Evolutionary conservation across 2,888 invertebrate genomes (phyloP).

Genomic region (Chloroclysta siterata): DNA sequence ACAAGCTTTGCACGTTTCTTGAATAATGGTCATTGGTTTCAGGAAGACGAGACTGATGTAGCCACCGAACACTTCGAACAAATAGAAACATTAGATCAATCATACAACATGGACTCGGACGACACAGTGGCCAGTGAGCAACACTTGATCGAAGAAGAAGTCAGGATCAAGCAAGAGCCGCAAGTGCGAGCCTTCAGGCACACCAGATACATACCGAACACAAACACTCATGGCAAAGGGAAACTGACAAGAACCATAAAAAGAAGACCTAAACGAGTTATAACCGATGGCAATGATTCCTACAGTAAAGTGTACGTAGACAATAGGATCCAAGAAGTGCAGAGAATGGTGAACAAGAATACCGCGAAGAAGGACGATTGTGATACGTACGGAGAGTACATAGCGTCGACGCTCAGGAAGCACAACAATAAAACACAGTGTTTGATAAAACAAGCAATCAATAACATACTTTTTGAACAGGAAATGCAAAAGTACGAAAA

Average conservation of each 20-base stretch:
- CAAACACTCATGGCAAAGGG: constrained; percentile 16
- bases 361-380: constrained; percentile 72
- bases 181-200: constrained; percentile 22
- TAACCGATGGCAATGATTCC: not conserved
- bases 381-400: constrained; percentile 77
- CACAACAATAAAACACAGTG: constrained; percentile 74
- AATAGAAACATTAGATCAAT: constrained; percentile 21
- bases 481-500: constrained; percentile 74
- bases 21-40: not conserved
- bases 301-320: constrained; percentile 41
- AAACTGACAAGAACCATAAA: constrained; percentile 28
- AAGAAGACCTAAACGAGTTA: constrained; percentile 24
- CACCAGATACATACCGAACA: constrained; percentile 6
- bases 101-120: constrained; percentile 32
- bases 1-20: not conserved
- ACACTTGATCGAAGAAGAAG: constrained; percentile 36
- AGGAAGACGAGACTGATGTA: constrained; percentile 2
- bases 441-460: constrained; percentile 79
- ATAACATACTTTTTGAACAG: constrained; percentile 76
- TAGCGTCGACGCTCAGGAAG: constrained; percentile 73
- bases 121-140: constrained; percentile 42
- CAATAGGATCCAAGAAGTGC: constrained; percentile 55
- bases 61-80: constrained; percentile 1
- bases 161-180: constrained; percentile 61
- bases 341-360: constrained; percentile 55